phyloP scores from a whole-genome alignment of 2,888 invertebrate species.

The Dorcus hopei region DNA sequence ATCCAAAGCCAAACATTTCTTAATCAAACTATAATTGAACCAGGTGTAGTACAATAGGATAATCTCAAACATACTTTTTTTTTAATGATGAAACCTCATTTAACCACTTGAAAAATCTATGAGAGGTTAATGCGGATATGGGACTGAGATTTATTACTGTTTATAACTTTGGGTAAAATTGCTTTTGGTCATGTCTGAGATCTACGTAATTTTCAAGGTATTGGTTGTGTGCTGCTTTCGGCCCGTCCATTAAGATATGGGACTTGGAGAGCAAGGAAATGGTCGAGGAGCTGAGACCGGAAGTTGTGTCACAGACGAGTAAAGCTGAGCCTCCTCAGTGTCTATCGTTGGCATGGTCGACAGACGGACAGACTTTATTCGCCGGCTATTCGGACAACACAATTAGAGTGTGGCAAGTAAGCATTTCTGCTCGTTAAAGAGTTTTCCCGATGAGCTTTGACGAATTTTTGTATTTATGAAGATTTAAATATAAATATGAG shows the following conservation, averaged over 20 bases:
- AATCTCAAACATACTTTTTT: not conserved
- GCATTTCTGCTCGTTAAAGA: conserved; percentile 74
- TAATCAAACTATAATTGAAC: no score
- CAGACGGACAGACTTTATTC: conserved; percentile 97
- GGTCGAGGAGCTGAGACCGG: conserved; percentile 97
- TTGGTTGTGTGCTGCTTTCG: conserved; percentile 99
- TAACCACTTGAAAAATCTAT: conserved; percentile 43
- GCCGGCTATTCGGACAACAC: conserved; percentile 98
- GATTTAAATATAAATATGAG: not conserved
- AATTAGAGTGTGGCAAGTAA: conserved; percentile 98
- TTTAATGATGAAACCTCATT: conserved; percentile 16
- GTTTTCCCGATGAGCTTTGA: not conserved
- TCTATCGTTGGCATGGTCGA: conserved; percentile 96
- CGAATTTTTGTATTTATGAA: not conserved
- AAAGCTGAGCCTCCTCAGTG: conserved; percentile 95
- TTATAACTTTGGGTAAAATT: conserved; percentile 1
- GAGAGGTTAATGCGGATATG: conserved; percentile 50
- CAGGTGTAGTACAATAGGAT: not conserved
- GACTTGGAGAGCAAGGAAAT: conserved; percentile 99
- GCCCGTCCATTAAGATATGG: conserved; percentile 98
- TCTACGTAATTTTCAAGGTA: conserved; percentile 53
- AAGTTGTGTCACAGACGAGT: conserved; percentile 75
- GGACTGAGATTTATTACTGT: conserved; percentile 38
- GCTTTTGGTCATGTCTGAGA: not conserved
- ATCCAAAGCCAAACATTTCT: not conserved